Base-by-base conservation (phyloP, 2,113 vertebrate species). In the Collichthys lucidus region DNA sequence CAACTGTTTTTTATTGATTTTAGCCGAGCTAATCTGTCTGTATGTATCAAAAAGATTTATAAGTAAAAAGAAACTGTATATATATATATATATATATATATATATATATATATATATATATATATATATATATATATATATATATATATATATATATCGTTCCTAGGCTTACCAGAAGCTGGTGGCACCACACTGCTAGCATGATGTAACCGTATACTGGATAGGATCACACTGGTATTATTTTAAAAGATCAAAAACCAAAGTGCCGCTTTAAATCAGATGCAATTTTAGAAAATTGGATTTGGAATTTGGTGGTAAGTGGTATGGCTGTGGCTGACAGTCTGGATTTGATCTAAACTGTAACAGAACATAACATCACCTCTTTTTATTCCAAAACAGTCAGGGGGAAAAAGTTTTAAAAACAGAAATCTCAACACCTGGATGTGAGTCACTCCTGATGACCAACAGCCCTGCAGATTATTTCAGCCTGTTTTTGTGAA, bases 371-470 rank as follows among this genome's bases (percentile, higher is more conserved):
- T 17, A 35, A 55, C 26, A 26, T 11, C 3, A 5, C 17, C 35
- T 11, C 19, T 49, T 35, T 35, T 29, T 31, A 42, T 74, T 74
- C 12, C 52, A 44, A 56, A 56, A 11, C 9, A 24, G 4, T 15
- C 4, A 66, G 14, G 64, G 46, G 67, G 49, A 46, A 68, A 12
- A 64, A 24, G 26, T 44, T 26, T 55, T 64, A 55, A 84, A 73
- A 62, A 8, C 8, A 26, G n/a, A 63, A 60, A n/a, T 49, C 26
- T 69, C 44, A 79, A 56, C 59, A 67, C 61, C 31, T 40, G 11
- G 22, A 77, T 40, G 12, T 63, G 44, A 77, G 63, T 78, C 55
- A 71, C 42, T 63, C 11, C 60, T 67, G 47, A 67, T 60, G 16
- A 62, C 44, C 29, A 55, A n/a, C 50, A 50, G 24, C 67, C 70